Percentiles rank a stretch among this genome's conserved stretches.
Evolutionary conservation across 2,113 vertebrate species (phyloP).

Genomic region (Amphiprion percula): DNA sequence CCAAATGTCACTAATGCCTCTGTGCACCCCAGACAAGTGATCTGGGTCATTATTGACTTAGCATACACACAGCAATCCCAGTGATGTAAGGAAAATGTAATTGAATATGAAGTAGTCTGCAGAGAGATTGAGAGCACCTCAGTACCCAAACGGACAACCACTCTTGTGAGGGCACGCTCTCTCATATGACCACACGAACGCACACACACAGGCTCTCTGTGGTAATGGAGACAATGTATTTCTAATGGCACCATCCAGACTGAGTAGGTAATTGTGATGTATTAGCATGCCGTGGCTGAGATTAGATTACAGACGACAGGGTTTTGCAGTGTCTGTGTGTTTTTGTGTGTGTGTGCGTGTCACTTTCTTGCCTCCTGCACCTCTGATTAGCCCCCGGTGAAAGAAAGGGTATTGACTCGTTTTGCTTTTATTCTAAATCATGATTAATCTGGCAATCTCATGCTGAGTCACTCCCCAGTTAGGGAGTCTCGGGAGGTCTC

Average conservation of each 20-base stretch:
- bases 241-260: conserved; percentile 73
- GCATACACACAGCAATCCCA: conserved; percentile 39
- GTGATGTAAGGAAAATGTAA: conserved; percentile 73
- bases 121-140: conserved; percentile 54
- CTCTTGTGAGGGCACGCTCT: conserved; percentile 22
- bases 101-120: conserved; percentile 73
- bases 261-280: conserved; percentile 76
- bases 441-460: conserved; percentile 62
- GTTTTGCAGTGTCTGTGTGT: conserved; percentile 42
- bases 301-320: conserved; percentile 75
- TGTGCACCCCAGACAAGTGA: conserved; percentile 56
- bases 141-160: conserved; percentile 53
- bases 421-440: conserved; percentile 60
- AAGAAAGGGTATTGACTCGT: conserved; percentile 59
- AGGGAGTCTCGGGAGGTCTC: conserved; percentile 22
- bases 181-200: not conserved
- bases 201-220: not conserved
- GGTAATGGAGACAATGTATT: conserved; percentile 76
- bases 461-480: conserved; percentile 49
- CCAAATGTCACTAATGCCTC: conserved; percentile 49
- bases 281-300: conserved; percentile 66
- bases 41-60: conserved; percentile 69
- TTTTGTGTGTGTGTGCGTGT: conserved; percentile 26
- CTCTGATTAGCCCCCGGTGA: conserved; percentile 52
- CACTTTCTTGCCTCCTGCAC: conserved; percentile 26